These are phyloP conservation scores for Aphelocoma coerulescens DNA, from an alignment of 2,113 vertebrate species.

Conservation along the genomic window DNA sequence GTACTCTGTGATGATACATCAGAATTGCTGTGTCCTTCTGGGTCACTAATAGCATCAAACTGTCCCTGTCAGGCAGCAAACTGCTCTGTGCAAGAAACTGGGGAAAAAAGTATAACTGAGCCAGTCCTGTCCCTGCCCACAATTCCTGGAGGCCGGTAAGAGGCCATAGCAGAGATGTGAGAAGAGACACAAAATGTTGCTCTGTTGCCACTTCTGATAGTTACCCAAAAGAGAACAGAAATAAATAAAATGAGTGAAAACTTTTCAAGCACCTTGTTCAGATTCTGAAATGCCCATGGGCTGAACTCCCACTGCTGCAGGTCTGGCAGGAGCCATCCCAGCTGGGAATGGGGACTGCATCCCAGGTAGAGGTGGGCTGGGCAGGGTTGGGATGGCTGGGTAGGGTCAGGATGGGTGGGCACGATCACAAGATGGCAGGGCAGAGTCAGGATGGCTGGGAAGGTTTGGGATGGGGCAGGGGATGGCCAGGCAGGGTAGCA, in stretches of 20 bases:
- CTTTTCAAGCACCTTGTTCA: not conserved
- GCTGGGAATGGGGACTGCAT: not conserved
- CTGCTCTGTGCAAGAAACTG: not conserved
- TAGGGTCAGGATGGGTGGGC: not conserved
- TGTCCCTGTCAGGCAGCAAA: not conserved
- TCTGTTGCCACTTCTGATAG: not conserved
- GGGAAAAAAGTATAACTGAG: not conserved
- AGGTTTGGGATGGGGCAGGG: not conserved
- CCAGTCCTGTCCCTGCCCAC: not conserved
- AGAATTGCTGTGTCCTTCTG: not conserved
- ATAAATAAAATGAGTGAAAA: not conserved
- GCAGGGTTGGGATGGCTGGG: too few relatives aligned
- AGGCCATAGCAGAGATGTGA: not conserved
- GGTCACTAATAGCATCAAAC: not conserved
- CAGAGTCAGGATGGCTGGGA: not conserved
- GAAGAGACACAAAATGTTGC: not conserved
- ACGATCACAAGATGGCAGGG: not conserved
- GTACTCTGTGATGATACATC: not conserved
- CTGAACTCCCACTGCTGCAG: accelerated
- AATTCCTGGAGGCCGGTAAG: accelerated
- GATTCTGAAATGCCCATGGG: not conserved
- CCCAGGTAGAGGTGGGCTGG: accelerated
- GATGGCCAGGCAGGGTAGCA: not conserved
- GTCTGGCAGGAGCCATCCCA: not conserved
- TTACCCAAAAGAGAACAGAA: not conserved